Evolutionary conservation across 2,113 vertebrate genomes (phyloP).

Genomic region (Ictidomys tridecemlineatus): DNA sequence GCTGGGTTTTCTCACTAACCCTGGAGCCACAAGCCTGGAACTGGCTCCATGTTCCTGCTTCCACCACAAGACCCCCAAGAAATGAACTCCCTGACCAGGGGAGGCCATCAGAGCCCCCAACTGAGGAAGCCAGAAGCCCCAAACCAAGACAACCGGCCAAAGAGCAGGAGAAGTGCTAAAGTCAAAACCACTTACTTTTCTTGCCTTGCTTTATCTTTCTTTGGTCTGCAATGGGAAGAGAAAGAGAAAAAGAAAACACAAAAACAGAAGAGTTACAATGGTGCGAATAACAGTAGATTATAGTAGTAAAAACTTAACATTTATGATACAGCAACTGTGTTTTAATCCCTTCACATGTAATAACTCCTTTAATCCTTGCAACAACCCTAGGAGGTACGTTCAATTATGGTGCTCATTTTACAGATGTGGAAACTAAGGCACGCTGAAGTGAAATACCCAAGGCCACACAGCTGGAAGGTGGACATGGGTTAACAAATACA

Average conservation of each 20-base stretch:
- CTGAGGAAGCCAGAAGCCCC: slow-evolving; percentile 76
- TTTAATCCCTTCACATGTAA: neutral
- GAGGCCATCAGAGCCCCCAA: slow-evolving; percentile 56
- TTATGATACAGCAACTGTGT: neutral
- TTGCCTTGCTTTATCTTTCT: slow-evolving; percentile 95
- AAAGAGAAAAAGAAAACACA: slow-evolving; percentile 85
- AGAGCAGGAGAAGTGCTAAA: slow-evolving; percentile 65
- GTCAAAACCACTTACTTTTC: slow-evolving; percentile 95
- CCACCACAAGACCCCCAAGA: neutral
- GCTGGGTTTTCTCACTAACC: slow-evolving; percentile 56
- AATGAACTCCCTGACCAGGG: neutral
- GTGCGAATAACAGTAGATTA: neutral
- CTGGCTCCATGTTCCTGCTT: neutral
- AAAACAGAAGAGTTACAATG: neutral
- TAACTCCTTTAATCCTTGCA: neutral
- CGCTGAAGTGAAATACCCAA: neutral
- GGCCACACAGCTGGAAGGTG: neutral
- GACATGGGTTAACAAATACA: no score
- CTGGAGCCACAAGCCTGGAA: neutral
- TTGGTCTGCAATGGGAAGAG: slow-evolving; percentile 90
- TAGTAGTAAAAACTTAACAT: neutral
- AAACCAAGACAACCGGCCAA: slow-evolving; percentile 77
- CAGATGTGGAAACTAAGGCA: neutral
- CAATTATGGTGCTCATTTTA: neutral
- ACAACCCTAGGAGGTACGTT: neutral